Base-by-base conservation (phyloP, 2,888 invertebrate genomes). In the Trisateles emortualis region DNA sequence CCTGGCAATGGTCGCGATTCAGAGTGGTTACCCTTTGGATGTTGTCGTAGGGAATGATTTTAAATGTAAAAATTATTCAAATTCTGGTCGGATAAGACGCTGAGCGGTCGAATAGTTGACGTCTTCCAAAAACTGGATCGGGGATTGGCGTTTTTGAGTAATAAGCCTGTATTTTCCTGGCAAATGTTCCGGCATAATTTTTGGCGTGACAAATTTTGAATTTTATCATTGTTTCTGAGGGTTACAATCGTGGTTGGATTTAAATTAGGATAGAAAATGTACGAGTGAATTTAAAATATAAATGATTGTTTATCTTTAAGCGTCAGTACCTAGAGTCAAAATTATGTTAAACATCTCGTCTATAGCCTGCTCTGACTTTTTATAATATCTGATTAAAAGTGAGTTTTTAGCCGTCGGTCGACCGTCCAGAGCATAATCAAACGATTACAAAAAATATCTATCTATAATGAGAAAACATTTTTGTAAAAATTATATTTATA, bases 11-110 rank as follows among this genome's bases (percentile, higher is more conserved):
- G 89, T 87, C 83, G 88, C 90, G 88, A 90, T 90, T 86, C 89
- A 69, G 84, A 81, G 85, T 83, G 90, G 92, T 91, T 92, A 92
- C 92, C 92, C 92, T 92, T 92, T 92, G 90, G 91, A 91, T 90
- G 90, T 89, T 86, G 90, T 89, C 90, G 86, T 87, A 83, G 86
- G 88, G 87, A 92, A 91, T 92, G 92, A 92, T 92, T 92, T 91
- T 92, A 92, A 92, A 92, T 92, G 92, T 91, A 92, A 91, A 91
- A 92, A 92, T 92, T 92, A 92, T 92, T 92, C 91, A 92, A 92
- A 92, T 92, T 59, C 67, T 57, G 52, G 70, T 66, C 73, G 90
- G 89, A 88, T 88, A 88, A 90, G 90, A 81, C 81, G 77, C 66
- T 65, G 82, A 79, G 66, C 87, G 85, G 88, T 83, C 87, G 86